phyloP scores from a whole-genome alignment of 2,797 vertebrate genomes.

The Perodicticus potto region DNA sequence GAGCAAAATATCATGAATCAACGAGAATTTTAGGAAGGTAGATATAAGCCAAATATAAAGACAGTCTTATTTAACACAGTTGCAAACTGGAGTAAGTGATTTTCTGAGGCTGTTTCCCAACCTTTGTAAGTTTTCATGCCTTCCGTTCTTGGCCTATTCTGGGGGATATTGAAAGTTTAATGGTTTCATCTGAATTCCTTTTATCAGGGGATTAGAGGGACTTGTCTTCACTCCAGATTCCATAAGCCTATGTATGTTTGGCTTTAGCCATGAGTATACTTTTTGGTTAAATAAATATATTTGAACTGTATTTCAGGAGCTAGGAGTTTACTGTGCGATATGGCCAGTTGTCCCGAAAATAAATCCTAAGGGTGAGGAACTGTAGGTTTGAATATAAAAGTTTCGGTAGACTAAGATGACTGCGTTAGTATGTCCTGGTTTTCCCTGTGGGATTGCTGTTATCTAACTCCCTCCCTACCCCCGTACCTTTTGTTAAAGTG shows the following conservation, averaged over 20 bases:
- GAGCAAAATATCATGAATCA: conserved; percentile 32
- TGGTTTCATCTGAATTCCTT: background rate
- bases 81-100: background rate
- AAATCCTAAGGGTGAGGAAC: background rate
- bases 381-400: background rate
- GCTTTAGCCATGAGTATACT: background rate
- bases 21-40: background rate
- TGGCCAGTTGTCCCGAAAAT: background rate
- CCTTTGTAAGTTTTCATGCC: background rate
- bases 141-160: background rate
- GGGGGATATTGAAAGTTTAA: background rate
- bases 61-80: background rate
- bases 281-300: background rate
- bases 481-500: background rate
- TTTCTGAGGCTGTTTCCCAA: background rate
- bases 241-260: background rate
- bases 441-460: background rate
- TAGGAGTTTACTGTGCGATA: background rate
- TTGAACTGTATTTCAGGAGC: background rate
- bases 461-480: too few relatives aligned
- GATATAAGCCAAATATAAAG: background rate
- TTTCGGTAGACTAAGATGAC: background rate
- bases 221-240: background rate
- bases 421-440: background rate
- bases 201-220: background rate